Percentiles rank a stretch among this genome's conserved stretches.
Evolutionary conservation across 2,888 invertebrate species (phyloP).

Genomic region (Pandemis corylana): DNA sequence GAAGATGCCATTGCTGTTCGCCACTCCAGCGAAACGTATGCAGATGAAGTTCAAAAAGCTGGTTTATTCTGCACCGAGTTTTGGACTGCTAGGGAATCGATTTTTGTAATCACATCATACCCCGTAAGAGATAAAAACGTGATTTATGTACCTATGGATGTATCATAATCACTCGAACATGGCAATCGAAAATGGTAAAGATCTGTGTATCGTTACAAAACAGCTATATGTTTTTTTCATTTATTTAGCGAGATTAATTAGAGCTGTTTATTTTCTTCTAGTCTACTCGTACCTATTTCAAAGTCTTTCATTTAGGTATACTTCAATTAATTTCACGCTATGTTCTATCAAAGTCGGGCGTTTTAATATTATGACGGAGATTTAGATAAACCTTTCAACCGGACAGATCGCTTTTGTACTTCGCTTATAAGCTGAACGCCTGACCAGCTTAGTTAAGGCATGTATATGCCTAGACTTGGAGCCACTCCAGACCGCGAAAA

Average conservation of each 20-base stretch:
- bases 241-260: no score
- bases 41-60: background rate
- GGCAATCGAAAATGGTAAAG: no score
- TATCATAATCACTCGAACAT: no score
- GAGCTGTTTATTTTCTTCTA: no score
- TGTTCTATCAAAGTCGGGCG: background rate
- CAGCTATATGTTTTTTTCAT: no score
- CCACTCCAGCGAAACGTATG: conserved; percentile 18
- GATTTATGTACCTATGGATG: no score
- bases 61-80: background rate
- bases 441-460: background rate
- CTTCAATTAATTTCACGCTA: no score
- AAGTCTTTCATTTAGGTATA: no score
- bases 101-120: no score
- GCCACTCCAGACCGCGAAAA: background rate
- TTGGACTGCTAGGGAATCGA: background rate
- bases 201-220: no score
- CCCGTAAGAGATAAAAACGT: no score
- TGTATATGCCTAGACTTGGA: background rate
- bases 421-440: background rate
- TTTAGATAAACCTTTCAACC: background rate
- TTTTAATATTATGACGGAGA: background rate
- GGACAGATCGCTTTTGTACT: background rate
- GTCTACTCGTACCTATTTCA: no score
- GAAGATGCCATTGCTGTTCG: conserved; percentile 22